phyloP scores from a whole-genome alignment of 2,888 invertebrate genomes.

The Cephus spinipes region DNA sequence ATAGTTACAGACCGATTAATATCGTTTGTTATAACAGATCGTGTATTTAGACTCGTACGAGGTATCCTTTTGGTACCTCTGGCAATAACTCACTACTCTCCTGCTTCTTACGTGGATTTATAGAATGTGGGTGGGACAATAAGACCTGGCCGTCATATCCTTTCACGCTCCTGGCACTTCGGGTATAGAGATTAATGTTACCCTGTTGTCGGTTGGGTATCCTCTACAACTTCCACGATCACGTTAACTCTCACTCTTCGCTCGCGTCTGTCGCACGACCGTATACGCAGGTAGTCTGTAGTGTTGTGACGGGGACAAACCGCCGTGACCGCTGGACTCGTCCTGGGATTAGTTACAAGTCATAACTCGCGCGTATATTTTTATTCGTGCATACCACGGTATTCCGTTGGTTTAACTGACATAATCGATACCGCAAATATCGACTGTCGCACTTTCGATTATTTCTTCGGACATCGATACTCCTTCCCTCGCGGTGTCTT shows the following conservation, averaged over 20 bases:
- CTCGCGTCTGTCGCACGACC: background rate
- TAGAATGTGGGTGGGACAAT: background rate
- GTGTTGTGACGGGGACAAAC: background rate
- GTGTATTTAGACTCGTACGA: background rate
- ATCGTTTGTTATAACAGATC: background rate
- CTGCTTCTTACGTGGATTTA: background rate
- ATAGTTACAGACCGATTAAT: background rate
- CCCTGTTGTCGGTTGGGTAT: background rate
- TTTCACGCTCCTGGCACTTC: background rate
- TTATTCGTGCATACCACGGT: background rate
- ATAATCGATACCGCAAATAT: slow-evolving; percentile 1
- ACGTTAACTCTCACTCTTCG: background rate
- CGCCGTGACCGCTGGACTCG: background rate
- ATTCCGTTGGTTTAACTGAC: background rate
- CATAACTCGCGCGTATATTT: background rate
- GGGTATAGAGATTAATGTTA: background rate
- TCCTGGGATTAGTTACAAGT: background rate
- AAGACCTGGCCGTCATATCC: background rate
- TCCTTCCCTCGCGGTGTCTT: background rate
- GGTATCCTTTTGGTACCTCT: background rate
- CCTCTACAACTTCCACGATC: background rate
- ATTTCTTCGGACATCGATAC: background rate
- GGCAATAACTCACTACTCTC: background rate
- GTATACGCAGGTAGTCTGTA: background rate
- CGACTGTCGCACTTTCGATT: background rate